Base-by-base conservation (phyloP, 2,888 invertebrate species). In the Abrostola triplasia region DNA sequence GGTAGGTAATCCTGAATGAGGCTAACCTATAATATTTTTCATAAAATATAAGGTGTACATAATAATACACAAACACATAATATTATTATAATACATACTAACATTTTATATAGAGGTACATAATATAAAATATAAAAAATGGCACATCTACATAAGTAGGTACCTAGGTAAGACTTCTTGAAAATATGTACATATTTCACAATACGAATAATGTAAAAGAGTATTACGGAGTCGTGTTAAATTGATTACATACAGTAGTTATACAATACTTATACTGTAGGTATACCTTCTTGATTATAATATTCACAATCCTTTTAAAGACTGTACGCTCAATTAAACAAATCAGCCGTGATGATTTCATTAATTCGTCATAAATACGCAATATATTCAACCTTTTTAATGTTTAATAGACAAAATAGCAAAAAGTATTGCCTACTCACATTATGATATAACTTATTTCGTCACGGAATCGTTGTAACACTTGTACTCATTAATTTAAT, bases 281-380 rank as follows among this genome's bases (percentile, higher is more conserved):
- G 44, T 9, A 47, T 47, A 47, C 24, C 44, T 47, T 9, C 13
- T 47, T 49, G 54, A 68, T 44, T 54, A 73, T 37, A 57, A 50
- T 73, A 66, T 66, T 57, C 42, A 71, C 57, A 67, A 55, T 49
- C 49, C 47, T 69, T 38, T 53, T 44, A 40, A 5, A 58, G 57
- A 53, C 36, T 41, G 41, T 69, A 52, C 59, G 69, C 48, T 40
- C 54, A 41, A 64, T 57, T 44, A 37, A 9, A 11, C 24, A 49
- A 64, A 68, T 51, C 37, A 64, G 54, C 12, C 73, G 40, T 55
- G 73, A 72, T 63, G 63, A 50, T 51, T 59, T 52, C 42, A 42
- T 59, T 51, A 51, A 44, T 60, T 58, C 48, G 54, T 68, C 54
- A 51, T 40, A 58, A 57, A 59, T 69, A 72, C 57, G 73, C 69